phyloP scores from a whole-genome alignment of 2,888 invertebrate species.

The Cyclophora albipunctata region DNA sequence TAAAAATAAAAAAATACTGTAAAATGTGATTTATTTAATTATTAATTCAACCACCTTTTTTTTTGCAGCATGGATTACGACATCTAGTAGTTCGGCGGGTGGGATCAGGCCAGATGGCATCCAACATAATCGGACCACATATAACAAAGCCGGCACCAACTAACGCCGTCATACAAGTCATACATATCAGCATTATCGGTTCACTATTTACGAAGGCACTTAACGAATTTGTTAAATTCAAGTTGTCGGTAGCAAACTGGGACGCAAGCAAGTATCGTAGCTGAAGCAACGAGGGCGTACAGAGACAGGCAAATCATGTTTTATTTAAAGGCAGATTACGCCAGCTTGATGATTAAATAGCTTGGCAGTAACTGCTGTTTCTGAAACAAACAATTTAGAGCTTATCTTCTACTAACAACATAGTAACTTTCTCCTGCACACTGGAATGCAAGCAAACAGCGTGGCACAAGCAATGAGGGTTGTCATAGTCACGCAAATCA shows the following conservation, averaged over 20 bases:
- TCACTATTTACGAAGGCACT: slow-evolving; percentile 43
- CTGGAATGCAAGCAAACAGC: not conserved
- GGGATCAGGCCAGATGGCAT: slow-evolving; percentile 28
- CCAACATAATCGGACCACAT: slow-evolving; percentile 41
- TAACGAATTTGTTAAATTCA: slow-evolving; percentile 42
- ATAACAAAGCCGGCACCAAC: slow-evolving; percentile 38
- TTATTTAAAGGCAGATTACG: slow-evolving; percentile 8
- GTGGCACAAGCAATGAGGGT: too few species aligned
- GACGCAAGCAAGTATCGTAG: slow-evolving; percentile 54
- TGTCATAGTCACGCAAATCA: too few species aligned
- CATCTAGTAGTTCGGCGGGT: slow-evolving; percentile 22
- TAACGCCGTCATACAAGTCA: slow-evolving; percentile 38
- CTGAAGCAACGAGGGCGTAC: slow-evolving; percentile 56
- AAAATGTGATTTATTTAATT: too few species aligned
- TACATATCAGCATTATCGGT: slow-evolving; percentile 39
- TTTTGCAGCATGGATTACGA: slow-evolving; percentile 40
- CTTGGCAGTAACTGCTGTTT: slow-evolving; percentile 2
- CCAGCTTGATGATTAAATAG: slow-evolving; percentile 2
- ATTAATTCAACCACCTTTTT: slow-evolving; percentile 6
- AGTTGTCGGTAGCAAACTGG: slow-evolving; percentile 54
- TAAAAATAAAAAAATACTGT: too few species aligned
- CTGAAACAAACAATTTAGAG: slow-evolving; percentile 5
- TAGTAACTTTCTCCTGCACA: not conserved
- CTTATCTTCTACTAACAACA: too few species aligned
- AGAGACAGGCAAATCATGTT: slow-evolving; percentile 66